These are phyloP conservation scores for Choreutis nemorana DNA, from an alignment of 2,888 invertebrate genomes.

Conservation along the genomic window DNA sequence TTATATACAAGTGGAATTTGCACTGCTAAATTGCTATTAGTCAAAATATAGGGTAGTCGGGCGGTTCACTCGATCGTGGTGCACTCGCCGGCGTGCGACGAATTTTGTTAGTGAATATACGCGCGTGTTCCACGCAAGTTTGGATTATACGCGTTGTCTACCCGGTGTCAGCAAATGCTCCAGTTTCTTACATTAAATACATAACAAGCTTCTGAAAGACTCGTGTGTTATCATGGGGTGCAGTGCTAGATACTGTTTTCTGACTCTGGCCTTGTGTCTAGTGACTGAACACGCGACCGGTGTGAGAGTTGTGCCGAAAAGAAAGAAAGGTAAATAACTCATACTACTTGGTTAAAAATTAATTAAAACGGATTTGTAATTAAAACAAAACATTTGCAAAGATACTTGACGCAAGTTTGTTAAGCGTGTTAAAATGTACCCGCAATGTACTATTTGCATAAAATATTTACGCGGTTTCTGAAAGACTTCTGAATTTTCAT, in stretches of 20 bases:
- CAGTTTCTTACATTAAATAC: conserved; percentile 31
- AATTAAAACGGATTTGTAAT: no score
- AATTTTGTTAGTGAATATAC: conserved; percentile 17
- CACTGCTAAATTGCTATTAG: conserved; percentile 67
- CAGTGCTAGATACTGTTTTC: conserved; percentile 58
- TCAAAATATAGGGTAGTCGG: conserved; percentile 71
- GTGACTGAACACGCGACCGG: conserved; percentile 59
- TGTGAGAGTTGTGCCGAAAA: conserved; percentile 63
- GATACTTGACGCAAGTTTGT: no score
- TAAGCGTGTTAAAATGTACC: no score
- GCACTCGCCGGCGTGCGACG: conserved; percentile 27
- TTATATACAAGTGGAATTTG: conserved; percentile 70
- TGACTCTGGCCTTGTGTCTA: conserved; percentile 59
- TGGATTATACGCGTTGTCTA: conserved; percentile 23
- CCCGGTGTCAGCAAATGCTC: conserved; percentile 38
- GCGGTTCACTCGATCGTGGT: conserved; percentile 49
- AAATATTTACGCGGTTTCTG: no score
- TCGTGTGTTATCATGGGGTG: conserved; percentile 55
- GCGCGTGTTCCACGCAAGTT: conserved; percentile 27
- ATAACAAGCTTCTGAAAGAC: no score
- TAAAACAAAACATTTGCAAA: no score
- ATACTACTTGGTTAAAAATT: no score
- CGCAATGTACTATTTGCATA: no score
- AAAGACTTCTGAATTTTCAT: no score
- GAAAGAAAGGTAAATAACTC: conserved; percentile 70